A percentile compares a stretch with the other conserved stretches of the same genome.
phyloP scores from a whole-genome alignment of 2,888 invertebrate species.

The Deilephila elpenor region DNA sequence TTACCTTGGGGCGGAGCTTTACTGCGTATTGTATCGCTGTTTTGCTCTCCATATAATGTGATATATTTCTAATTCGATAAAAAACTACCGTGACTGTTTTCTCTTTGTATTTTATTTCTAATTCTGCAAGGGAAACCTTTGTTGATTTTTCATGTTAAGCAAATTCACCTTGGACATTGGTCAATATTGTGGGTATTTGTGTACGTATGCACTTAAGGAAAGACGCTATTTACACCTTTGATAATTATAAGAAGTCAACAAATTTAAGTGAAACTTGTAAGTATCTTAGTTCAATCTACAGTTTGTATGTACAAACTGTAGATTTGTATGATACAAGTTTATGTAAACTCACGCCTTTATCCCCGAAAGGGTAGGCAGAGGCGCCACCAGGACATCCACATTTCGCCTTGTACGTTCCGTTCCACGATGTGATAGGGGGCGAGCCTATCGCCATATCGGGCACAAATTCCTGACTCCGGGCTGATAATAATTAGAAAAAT shows the following conservation, averaged over 20 bases:
- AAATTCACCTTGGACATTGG: neutral
- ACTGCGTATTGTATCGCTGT: neutral
- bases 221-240: neutral
- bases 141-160: neutral
- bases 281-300: too few species aligned
- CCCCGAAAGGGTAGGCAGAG: too few species aligned
- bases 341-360: too few species aligned
- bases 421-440: too few species aligned
- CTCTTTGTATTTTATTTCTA: neutral
- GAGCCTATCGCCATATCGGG: too few species aligned
- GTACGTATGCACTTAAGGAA: neutral
- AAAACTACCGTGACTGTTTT: neutral
- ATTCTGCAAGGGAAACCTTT: neutral
- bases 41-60: neutral
- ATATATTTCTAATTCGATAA: too few species aligned
- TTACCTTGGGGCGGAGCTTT: neutral
- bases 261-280: neutral
- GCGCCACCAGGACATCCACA: too few species aligned
- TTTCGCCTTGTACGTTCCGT: too few species aligned
- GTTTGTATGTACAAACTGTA: too few species aligned
- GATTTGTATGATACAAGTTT: too few species aligned
- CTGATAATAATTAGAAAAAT: too few species aligned
- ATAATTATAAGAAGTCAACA: neutral
- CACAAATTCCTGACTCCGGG: too few species aligned
- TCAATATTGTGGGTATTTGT: neutral